Base-by-base conservation (phyloP, 2,113 vertebrate species). In the Psephotus haematonotus region DNA sequence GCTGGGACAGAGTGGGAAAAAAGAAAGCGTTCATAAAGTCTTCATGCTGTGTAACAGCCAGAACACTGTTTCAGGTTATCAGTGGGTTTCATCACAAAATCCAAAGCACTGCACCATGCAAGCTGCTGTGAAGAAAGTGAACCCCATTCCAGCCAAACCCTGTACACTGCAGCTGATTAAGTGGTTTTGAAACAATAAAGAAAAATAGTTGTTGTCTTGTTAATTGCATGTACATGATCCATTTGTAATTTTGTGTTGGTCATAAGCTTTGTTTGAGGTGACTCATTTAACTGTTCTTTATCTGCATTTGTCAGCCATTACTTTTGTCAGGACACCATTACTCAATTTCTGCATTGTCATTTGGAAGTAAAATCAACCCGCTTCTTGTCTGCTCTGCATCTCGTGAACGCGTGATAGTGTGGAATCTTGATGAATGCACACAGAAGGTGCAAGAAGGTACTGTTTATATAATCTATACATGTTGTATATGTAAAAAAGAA, bases 381-480 rank as follows among this genome's bases (percentile, higher is more conserved):
- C 92, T 95, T 37, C 94, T 98, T 10, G 63, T 99, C 55, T 99
- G 99, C 59, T 99, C 99, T 57, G 99, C 99, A n/a, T 99, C 99
- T 49, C 74, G 31, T 53, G 99, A 99, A 52, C 93, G 78, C 44
- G 87, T 99, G 27, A 98, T 99, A 22, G 78, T 98, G 46, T 99
- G 99, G 99, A 96, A 98, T 86, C 89, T 99, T 82, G 97, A 98
- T 8, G 85, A 95, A 27, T 99, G 99, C 79, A 93, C 85, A 31
- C 93, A 80, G 87, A 97, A 95, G 77, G 87, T 77, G 23, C 88
- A 94, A 67, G 87, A 98, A 94, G 99, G 99, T 37, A 29, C 33
- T 43, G 6, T 64, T 60, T 83, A n/a, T 68, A 10, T 55, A 46
- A 11, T 16, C 11, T 49, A 23, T 27, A 12, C 13, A 9, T 72